Conservation (phyloP, 2,113 vertebrate species). For the Oreochromis spilurus region DNA sequence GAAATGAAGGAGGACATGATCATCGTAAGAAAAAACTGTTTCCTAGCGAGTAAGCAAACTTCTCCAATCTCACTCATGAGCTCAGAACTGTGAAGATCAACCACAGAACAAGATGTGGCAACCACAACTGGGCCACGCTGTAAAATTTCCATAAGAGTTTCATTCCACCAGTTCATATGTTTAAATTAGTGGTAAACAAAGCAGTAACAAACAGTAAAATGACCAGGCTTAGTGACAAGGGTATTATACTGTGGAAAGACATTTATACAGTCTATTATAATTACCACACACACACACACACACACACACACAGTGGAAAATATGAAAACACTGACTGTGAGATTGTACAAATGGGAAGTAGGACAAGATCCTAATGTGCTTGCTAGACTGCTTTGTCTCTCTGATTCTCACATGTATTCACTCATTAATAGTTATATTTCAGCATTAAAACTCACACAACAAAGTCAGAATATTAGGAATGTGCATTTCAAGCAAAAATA, state of each 20-base stretch:
- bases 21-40: neutral
- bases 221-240: conserved; percentile 14
- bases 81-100: conserved; percentile 8
- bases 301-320: neutral
- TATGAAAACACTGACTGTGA: neutral
- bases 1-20: neutral
- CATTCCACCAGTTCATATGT: conserved; percentile 55
- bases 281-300: neutral
- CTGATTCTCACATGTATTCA: neutral
- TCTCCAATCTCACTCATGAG: neutral
- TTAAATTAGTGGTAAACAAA: conserved; percentile 63
- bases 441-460: neutral
- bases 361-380: neutral
- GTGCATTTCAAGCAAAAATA: neutral
- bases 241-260: neutral
- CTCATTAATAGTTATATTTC: neutral
- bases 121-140: conserved; percentile 18
- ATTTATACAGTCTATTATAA: neutral
- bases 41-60: neutral
- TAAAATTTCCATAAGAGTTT: conserved; percentile 39
- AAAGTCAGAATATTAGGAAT: neutral
- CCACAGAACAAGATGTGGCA: conserved; percentile 29
- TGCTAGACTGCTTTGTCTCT: neutral
- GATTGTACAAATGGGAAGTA: neutral
- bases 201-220: conserved; percentile 40